These are phyloP conservation scores for Borostomias antarcticus DNA, from an alignment of 2,797 vertebrate species.

Conservation along the genomic window DNA sequence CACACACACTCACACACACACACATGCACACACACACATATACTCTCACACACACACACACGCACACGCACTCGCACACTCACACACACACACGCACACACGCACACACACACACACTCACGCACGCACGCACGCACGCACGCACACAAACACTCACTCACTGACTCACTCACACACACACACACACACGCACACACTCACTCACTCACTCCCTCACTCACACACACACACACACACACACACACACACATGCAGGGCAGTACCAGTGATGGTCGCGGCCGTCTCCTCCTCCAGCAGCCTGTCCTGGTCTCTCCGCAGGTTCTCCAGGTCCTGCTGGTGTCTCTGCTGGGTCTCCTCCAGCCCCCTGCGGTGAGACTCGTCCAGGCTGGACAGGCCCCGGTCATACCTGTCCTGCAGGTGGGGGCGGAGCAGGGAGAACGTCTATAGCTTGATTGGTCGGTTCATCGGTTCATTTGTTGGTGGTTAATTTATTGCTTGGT, in stretches of 20 bases:
- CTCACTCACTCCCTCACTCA: background rate
- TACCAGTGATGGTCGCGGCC: slow-evolving; percentile 68
- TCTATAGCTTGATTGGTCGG: too few species aligned
- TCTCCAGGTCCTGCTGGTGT: slow-evolving; percentile 67
- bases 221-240: background rate
- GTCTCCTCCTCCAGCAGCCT: slow-evolving; percentile 75
- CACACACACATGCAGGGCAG: background rate
- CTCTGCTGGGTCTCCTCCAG: slow-evolving; percentile 66
- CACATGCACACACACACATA: slow-evolving; percentile 9
- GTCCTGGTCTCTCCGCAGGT: slow-evolving; percentile 68
- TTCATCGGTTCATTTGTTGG: too few species aligned
- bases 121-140: background rate
- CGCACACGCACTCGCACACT: background rate
- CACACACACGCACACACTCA: background rate
- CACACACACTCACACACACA: background rate
- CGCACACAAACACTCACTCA: background rate
- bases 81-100: slow-evolving; percentile 4
- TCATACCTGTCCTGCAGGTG: slow-evolving; percentile 63
- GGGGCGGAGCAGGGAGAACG: background rate
- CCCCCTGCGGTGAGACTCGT: slow-evolving; percentile 64
- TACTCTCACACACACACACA: too few species aligned
- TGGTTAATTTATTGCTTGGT: background rate
- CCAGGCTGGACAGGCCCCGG: slow-evolving; percentile 60
- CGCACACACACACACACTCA: background rate
- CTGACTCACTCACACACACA: background rate